Percentiles rank a stretch among this genome's conserved stretches.
Evolutionary conservation across 2,113 vertebrate genomes (phyloP).

Genomic region (Podocnemis expansa): DNA sequence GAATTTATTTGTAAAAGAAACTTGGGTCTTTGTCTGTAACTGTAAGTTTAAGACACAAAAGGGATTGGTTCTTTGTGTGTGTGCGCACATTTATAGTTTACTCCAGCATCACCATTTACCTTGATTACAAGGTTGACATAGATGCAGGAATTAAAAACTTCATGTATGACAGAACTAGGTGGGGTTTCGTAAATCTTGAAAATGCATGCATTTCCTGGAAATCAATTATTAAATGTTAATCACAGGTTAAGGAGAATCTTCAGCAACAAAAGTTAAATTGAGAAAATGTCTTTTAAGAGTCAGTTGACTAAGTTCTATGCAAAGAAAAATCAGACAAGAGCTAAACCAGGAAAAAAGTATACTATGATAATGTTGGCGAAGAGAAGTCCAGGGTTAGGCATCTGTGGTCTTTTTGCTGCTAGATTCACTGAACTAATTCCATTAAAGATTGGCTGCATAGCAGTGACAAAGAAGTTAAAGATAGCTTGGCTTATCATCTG

Average conservation of each 20-base stretch:
- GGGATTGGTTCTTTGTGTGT: neutral
- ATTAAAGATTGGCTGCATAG: constrained; percentile 21
- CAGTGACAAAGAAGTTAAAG: neutral
- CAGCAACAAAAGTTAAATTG: neutral
- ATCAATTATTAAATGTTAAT: neutral
- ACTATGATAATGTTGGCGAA: neutral
- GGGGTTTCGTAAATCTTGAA: neutral
- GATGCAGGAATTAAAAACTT: neutral
- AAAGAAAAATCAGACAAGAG: neutral
- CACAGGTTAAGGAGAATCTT: neutral
- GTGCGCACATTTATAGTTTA: neutral
- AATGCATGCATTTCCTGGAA: neutral
- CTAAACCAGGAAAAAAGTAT: neutral
- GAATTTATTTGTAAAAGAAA: neutral
- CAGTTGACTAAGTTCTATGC: neutral
- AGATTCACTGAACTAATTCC: neutral
- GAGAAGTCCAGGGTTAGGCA: neutral
- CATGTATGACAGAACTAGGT: neutral
- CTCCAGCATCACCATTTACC: neutral
- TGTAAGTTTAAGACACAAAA: neutral
- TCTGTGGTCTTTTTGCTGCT: constrained; percentile 26
- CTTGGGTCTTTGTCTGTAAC: neutral
- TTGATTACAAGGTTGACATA: neutral
- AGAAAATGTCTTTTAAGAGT: neutral
- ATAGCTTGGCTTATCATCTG: neutral